A percentile compares a stretch with the other conserved stretches of the same genome.
These are phyloP conservation scores for Mycogona germanica DNA, from an alignment of 2,888 invertebrate genomes.

Conservation along the genomic window DNA sequence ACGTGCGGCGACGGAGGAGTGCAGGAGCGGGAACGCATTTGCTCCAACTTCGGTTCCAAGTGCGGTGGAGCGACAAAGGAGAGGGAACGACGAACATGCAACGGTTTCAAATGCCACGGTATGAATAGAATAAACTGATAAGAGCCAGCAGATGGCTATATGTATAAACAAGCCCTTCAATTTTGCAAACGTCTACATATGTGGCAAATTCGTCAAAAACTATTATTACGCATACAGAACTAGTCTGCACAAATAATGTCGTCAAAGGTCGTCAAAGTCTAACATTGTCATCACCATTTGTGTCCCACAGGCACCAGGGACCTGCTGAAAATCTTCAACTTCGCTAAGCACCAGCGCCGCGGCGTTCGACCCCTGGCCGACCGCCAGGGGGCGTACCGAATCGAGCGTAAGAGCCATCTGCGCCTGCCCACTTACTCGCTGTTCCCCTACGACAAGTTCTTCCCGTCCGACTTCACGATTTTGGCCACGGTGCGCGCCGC, in stretches of 20 bases:
- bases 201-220: no score
- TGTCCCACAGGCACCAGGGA: constrained; percentile 13
- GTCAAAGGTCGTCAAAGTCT: not conserved
- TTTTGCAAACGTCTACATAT: no score
- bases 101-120: constrained; percentile 14
- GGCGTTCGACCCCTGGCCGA: constrained; percentile 11
- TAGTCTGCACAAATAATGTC: not conserved
- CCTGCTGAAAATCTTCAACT: constrained; percentile 14
- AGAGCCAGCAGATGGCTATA: not conserved
- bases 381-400: constrained; percentile 12
- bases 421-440: constrained; percentile 16
- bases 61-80: no score
- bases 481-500: constrained; percentile 9
- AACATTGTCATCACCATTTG: not conserved
- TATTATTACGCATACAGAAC: no score
- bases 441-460: constrained; percentile 13
- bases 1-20: constrained; percentile 13
- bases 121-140: not conserved
- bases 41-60: no score
- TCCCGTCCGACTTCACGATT: constrained; percentile 13
- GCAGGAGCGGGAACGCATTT: constrained; percentile 12
- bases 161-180: not conserved
- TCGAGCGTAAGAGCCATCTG: constrained; percentile 13
- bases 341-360: constrained; percentile 9
- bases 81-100: constrained; percentile 9